Percentiles rank a stretch among this genome's conserved stretches.
phyloP scores from a whole-genome alignment of 2,797 vertebrate species.

The Siniperca scherzeri region DNA sequence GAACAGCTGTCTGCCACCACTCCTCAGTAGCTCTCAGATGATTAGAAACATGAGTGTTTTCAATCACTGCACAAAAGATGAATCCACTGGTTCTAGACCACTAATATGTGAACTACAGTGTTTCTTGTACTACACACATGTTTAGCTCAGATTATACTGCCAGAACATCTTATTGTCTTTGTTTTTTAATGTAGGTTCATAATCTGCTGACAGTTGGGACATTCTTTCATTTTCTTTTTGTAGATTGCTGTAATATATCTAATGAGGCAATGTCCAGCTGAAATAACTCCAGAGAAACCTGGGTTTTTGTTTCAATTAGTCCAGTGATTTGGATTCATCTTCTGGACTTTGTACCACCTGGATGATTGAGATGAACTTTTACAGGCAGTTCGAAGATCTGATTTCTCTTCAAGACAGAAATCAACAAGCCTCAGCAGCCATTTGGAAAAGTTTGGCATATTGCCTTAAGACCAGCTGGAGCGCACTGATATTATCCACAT shows the following conservation, averaged over 20 bases:
- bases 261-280: neutral
- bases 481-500: constrained; percentile 12
- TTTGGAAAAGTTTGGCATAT: neutral
- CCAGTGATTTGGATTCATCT: neutral
- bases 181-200: neutral
- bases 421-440: neutral
- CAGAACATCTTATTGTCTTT: neutral
- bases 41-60: constrained; percentile 52
- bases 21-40: constrained; percentile 41
- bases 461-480: constrained; percentile 40
- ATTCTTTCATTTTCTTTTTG: neutral
- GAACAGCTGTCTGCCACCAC: constrained; percentile 60
- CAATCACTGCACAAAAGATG: constrained; percentile 4
- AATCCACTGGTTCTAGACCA: neutral
- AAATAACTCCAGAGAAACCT: neutral
- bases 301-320: neutral
- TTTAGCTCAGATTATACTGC: neutral
- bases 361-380: neutral
- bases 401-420: constrained; percentile 1
- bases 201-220: neutral
- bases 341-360: neutral
- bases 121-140: neutral
- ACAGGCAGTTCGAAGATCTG: neutral
- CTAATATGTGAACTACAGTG: neutral
- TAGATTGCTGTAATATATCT: neutral